Conservation (phyloP, 2,888 invertebrate genomes). For the Saturnia pavonia region DNA sequence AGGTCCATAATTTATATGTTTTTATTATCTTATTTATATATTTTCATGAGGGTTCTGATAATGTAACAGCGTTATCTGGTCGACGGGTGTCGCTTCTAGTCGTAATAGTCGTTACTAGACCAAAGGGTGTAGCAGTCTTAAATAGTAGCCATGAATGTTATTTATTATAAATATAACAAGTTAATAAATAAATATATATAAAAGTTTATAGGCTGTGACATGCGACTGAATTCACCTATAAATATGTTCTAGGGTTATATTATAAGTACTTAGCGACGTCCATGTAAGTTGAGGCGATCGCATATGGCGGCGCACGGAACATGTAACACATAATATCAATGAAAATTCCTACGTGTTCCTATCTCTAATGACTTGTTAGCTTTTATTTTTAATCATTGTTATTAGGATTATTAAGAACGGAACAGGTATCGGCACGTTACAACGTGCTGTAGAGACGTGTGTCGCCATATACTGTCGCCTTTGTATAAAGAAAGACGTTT, state of each 20-base stretch:
- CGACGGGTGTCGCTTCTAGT: slow-evolving; percentile 23
- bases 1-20: no score
- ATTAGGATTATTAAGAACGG: not conserved
- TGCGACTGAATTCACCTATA: slow-evolving; percentile 50
- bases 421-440: not conserved
- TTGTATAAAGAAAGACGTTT: slow-evolving; percentile 6
- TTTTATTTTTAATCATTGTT: not conserved
- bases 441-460: not conserved
- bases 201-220: slow-evolving; percentile 49
- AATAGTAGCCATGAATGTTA: slow-evolving; percentile 23
- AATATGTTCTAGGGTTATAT: slow-evolving; percentile 41
- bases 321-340: not conserved
- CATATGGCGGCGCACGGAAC: slow-evolving; percentile 6
- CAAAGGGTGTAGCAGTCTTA: slow-evolving; percentile 33
- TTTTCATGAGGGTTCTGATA: not conserved
- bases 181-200: slow-evolving; percentile 33
- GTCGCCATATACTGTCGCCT: slow-evolving; percentile 12
- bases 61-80: slow-evolving; percentile 12
- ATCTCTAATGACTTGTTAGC: not conserved
- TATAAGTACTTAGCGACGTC: slow-evolving; percentile 29
- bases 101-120: slow-evolving; percentile 18
- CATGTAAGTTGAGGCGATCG: slow-evolving; percentile 15
- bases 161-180: slow-evolving; percentile 16
- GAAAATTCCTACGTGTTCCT: not conserved
- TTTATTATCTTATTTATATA: not conserved